Percentiles rank a stretch among this genome's conserved stretches.
These are phyloP conservation scores for Dinothrombium tinctorium DNA, from an alignment of 1,140 invertebrate genomes.

Conservation along the genomic window DNA sequence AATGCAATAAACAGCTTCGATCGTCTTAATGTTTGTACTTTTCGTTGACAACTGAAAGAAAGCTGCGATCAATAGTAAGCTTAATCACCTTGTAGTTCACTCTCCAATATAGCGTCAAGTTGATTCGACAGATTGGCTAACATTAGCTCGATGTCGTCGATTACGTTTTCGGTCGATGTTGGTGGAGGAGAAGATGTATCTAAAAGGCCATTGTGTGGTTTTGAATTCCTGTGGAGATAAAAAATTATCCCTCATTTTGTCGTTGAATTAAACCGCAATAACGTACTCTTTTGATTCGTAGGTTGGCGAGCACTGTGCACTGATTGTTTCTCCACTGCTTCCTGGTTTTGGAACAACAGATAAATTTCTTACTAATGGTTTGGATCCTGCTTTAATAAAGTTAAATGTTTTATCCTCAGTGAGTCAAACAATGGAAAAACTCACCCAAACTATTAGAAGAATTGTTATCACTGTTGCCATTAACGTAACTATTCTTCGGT, in stretches of 20 bases:
- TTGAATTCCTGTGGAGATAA: not conserved
- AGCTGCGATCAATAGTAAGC: too few relatives aligned
- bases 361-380: not conserved
- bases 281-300: not conserved
- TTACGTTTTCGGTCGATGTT: constrained; percentile 44
- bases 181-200: constrained; percentile 4
- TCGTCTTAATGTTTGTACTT: too few relatives aligned
- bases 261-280: not conserved
- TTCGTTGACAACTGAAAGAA: too few relatives aligned
- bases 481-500: too few relatives aligned
- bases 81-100: constrained; percentile 31
- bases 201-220: not conserved
- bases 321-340: not conserved
- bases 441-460: too few relatives aligned
- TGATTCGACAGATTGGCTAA: constrained; percentile 76
- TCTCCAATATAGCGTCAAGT: constrained; percentile 76
- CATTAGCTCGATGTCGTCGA: constrained; percentile 93
- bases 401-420: too few relatives aligned
- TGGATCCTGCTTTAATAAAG: constrained; percentile 8
- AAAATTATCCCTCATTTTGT: not conserved
- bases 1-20: too few relatives aligned
- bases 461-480: too few relatives aligned
- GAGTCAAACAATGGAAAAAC: too few relatives aligned
- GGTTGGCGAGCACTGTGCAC: not conserved
- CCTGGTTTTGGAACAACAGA: not conserved